Conservation (phyloP, 1,140 invertebrate species). For the Scaptodrosophila lebanonensis region DNA sequence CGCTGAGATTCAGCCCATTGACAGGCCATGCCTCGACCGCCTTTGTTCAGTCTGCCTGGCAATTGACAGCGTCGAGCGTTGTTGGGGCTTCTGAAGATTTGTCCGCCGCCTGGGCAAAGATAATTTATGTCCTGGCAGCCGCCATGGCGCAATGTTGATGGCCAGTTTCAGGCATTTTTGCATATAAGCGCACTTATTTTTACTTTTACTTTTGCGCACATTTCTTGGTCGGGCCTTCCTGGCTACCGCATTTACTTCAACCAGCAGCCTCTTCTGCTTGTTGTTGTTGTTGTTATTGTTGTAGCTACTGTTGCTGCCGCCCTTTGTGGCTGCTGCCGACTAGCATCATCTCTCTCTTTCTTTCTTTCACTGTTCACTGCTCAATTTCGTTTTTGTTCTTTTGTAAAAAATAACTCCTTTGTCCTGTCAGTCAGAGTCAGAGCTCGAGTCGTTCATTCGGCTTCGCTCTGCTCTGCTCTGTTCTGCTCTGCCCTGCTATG, state of each 20-base stretch:
- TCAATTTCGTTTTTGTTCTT: conserved; percentile 58
- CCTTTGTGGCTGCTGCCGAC: conserved; percentile 23
- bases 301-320: conserved; percentile 31
- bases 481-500: not conserved
- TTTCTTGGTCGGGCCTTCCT: conserved; percentile 11
- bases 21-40: conserved; percentile 30
- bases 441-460: conserved; percentile 45
- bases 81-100: conserved; percentile 50
- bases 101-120: conserved; percentile 60
- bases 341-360: not conserved
- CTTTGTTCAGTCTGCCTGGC: conserved; percentile 7
- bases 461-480: conserved; percentile 35
- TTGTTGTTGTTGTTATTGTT: conserved; percentile 16
- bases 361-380: conserved; percentile 1
- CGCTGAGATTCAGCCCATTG: conserved; percentile 40
- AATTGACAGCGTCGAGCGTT: conserved; percentile 37
- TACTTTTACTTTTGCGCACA: conserved; percentile 60
- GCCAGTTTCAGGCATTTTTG: conserved; percentile 9
- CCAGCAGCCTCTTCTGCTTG: conserved; percentile 12
- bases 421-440: conserved; percentile 62
- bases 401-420: conserved; percentile 73
- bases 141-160: no score
- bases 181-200: conserved; percentile 50
- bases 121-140: conserved; percentile 68
- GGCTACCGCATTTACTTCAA: conserved; percentile 24